A percentile compares a stretch with the other conserved stretches of the same genome.
These are phyloP conservation scores for Oceanodroma tethys DNA, from an alignment of 2,113 vertebrate species.

Conservation along the genomic window DNA sequence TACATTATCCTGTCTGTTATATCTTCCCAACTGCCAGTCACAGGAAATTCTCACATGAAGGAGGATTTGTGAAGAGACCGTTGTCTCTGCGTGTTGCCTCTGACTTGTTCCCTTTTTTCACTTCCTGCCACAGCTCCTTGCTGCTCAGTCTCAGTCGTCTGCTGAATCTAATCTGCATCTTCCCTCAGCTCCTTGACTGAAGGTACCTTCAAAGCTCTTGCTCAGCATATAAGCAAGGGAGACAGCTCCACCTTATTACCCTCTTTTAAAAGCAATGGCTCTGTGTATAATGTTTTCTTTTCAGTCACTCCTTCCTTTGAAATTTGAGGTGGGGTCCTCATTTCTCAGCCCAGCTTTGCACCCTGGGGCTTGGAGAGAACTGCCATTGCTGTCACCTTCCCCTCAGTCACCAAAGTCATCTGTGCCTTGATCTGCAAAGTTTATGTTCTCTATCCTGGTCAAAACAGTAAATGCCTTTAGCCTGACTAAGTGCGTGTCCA, in stretches of 20 bases:
- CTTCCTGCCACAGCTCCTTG: conserved; percentile 3
- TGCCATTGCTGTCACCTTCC: not conserved
- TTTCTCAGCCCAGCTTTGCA: not conserved
- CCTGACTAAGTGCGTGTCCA: not conserved
- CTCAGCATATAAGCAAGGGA: not conserved
- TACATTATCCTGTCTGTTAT: not conserved
- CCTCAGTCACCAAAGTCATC: not conserved
- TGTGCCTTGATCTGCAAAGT: not conserved
- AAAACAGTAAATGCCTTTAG: not conserved
- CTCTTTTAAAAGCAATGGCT: not conserved
- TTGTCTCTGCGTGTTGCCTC: not conserved
- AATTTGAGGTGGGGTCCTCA: not conserved
- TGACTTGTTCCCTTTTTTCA: not conserved
- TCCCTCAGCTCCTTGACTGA: not conserved
- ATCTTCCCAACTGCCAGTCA: not conserved
- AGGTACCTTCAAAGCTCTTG: not conserved
- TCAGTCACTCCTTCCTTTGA: not conserved
- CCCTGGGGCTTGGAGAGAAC: not conserved
- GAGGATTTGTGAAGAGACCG: conserved; percentile 33
- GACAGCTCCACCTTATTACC: not conserved
- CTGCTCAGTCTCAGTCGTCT: conserved; percentile 24
- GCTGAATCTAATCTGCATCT: not conserved
- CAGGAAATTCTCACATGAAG: conserved; percentile 48
- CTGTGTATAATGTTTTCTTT: not conserved
- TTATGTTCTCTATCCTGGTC: not conserved